phyloP scores from a whole-genome alignment of 2,797 vertebrate genomes.

The Chaetodon trifasciatus region DNA sequence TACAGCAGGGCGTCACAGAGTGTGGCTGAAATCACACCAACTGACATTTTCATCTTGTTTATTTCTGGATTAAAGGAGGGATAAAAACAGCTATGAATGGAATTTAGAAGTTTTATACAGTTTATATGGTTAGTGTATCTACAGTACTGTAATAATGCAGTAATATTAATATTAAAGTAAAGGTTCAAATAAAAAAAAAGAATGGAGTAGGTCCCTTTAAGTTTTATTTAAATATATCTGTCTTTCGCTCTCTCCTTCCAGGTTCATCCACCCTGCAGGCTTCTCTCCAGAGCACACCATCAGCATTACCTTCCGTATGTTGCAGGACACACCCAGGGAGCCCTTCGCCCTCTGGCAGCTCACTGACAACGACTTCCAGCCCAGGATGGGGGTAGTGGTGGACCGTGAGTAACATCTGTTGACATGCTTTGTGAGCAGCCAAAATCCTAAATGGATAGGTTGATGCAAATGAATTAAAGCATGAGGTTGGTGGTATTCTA shows the following conservation, averaged over 20 bases:
- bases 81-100: too few relatives aligned
- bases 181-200: not conserved
- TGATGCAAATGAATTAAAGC: not conserved
- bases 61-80: too few relatives aligned
- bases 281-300: constrained; percentile 91
- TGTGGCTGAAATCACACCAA: not conserved
- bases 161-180: not conserved
- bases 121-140: too few relatives aligned
- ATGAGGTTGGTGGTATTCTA: not conserved
- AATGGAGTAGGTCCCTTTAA: not conserved
- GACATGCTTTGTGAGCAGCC: not conserved
- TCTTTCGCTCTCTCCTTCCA: constrained; percentile 43
- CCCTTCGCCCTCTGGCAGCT: constrained; percentile 95
- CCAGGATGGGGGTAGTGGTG: constrained; percentile 91
- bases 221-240: not conserved
- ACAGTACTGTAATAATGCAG: not conserved
- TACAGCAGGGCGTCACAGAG: not conserved
- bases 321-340: constrained; percentile 90
- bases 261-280: constrained; percentile 86
- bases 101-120: too few relatives aligned
- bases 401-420: constrained; percentile 86
- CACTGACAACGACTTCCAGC: constrained; percentile 92
- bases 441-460: not conserved
- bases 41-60: not conserved
- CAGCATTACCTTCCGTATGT: constrained; percentile 88